A percentile compares a stretch with the other conserved stretches of the same genome.
Conservation (phyloP, 2,888 invertebrate species). For the Pristionchus entomophagus region DNA sequence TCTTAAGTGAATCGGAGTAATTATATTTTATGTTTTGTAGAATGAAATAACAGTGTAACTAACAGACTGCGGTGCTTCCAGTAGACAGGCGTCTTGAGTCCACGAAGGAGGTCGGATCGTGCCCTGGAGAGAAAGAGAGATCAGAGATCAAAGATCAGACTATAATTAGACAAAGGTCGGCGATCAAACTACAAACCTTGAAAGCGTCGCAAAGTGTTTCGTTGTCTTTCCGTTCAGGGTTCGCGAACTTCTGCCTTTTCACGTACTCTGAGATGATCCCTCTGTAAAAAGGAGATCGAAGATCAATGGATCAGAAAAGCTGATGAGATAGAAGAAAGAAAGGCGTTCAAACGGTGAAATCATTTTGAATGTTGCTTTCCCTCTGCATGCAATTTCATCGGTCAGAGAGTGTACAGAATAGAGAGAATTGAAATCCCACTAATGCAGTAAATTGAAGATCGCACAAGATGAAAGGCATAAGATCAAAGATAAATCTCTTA, state of each 20-base stretch:
- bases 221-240: neutral
- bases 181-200: neutral
- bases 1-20: too few species aligned
- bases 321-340: neutral
- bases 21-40: too few species aligned
- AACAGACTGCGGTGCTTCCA: neutral
- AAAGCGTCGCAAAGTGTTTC: slow-evolving; percentile 43
- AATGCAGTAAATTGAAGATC: too few species aligned
- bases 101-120: slow-evolving; percentile 36
- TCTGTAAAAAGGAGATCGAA: neutral
- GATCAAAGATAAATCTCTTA: neutral
- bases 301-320: neutral
- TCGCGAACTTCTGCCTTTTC: neutral
- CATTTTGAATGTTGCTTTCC: too few species aligned
- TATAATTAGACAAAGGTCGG: too few species aligned
- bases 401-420: too few species aligned
- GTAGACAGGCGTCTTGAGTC: neutral
- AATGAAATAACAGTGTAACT: too few species aligned
- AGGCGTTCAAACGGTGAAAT: neutral
- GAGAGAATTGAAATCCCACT: too few species aligned
- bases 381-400: too few species aligned
- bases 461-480: too few species aligned
- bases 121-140: slow-evolving; percentile 10
- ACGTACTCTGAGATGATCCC: neutral
- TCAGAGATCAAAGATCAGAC: slow-evolving; percentile 8